Conservation (phyloP, 2,113 vertebrate species). For the Canis aureus region DNA sequence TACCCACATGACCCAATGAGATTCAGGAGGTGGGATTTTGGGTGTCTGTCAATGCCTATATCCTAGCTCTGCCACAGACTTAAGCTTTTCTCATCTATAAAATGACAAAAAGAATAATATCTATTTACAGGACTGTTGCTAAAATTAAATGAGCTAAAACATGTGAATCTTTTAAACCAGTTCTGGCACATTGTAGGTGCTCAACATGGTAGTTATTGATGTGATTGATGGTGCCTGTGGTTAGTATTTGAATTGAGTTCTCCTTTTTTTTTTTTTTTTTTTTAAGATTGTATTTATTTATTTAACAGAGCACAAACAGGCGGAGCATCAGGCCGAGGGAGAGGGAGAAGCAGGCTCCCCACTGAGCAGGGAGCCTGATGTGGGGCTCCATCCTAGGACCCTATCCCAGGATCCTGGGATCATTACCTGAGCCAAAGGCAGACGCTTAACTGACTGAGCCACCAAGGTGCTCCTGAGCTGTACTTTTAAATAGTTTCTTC, state of each 20-base stretch:
- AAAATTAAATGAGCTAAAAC: background rate
- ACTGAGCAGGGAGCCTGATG: too few relatives aligned
- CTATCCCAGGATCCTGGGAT: too few relatives aligned
- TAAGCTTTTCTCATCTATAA: background rate
- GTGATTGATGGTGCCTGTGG: background rate
- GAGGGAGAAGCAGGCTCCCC: too few relatives aligned
- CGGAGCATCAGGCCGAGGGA: too few relatives aligned
- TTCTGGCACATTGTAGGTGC: background rate
- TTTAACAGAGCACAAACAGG: too few relatives aligned
- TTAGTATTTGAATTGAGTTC: slow-evolving; percentile 51
- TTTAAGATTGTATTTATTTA: too few relatives aligned
- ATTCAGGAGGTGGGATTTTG: background rate
- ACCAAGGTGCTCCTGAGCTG: background rate
- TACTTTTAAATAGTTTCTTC: background rate
- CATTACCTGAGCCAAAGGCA: too few relatives aligned
- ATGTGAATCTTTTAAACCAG: slow-evolving; percentile 31
- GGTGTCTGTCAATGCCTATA: background rate
- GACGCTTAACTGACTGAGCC: too few relatives aligned
- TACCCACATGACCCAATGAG: background rate
- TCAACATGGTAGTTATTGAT: background rate
- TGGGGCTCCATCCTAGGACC: too few relatives aligned
- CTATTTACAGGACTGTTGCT: background rate
- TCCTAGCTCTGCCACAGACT: background rate
- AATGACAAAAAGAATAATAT: background rate
- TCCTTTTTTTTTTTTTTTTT: background rate